These are phyloP conservation scores for Microchirus variegatus DNA, from an alignment of 2,797 vertebrate genomes.

Conservation along the genomic window DNA sequence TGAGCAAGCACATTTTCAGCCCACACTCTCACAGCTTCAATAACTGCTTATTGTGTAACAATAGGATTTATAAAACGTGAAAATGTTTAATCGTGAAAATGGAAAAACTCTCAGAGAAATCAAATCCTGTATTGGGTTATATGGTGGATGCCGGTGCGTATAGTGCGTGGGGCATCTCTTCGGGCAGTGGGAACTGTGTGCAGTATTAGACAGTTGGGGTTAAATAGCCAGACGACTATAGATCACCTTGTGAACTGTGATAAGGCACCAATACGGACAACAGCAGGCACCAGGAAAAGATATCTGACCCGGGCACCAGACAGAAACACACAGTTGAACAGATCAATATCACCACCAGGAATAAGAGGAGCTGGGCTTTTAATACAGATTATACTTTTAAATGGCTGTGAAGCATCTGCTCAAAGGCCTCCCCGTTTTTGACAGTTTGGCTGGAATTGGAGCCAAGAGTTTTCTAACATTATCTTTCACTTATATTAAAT, in stretches of 20 bases:
- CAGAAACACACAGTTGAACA: slow-evolving; percentile 31
- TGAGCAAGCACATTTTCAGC: too few relatives aligned
- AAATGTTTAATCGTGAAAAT: too few relatives aligned
- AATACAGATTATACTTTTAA: slow-evolving; percentile 70
- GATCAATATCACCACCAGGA: slow-evolving; percentile 66
- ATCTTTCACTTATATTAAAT: slow-evolving; percentile 56
- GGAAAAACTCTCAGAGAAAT: too few relatives aligned
- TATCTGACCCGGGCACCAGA: slow-evolving; percentile 59
- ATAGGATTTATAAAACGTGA: not conserved
- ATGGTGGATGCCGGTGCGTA: too few relatives aligned
- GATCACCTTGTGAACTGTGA: slow-evolving; percentile 39
- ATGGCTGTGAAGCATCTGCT: slow-evolving; percentile 61
- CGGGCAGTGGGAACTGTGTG: too few relatives aligned
- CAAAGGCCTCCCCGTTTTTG: slow-evolving; percentile 57
- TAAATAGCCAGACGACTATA: too few relatives aligned
- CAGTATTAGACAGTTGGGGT: too few relatives aligned
- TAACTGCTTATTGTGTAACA: not conserved
- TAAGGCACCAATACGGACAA: slow-evolving; percentile 35
- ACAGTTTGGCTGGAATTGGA: slow-evolving; percentile 46
- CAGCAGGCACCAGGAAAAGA: slow-evolving; percentile 44
- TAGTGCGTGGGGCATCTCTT: too few relatives aligned
- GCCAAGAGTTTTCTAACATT: slow-evolving; percentile 45
- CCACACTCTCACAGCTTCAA: slow-evolving; percentile 3
- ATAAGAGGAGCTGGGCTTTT: slow-evolving; percentile 61
- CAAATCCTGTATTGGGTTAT: too few relatives aligned